Base-by-base conservation (phyloP, 2,797 vertebrate genomes). In the Micrastur ruficollis region DNA sequence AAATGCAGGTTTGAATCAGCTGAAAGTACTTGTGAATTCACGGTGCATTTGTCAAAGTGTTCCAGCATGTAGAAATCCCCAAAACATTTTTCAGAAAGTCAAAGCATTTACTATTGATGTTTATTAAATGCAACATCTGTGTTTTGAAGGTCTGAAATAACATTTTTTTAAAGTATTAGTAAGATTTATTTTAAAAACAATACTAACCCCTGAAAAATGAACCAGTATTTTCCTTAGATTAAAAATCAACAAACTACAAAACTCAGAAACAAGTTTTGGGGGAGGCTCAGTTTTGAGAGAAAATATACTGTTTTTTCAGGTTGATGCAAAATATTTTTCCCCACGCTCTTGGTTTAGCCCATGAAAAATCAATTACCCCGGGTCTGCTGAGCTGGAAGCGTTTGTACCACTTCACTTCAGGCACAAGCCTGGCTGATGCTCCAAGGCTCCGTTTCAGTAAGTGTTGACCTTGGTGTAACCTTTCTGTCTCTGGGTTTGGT, bases 401-500 rank as follows among this genome's bases (percentile, higher is more conserved):
- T n/a, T 9, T 8, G 72, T 17, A 19, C 25, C 26, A 0, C 53
- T 5, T 1, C n/a, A 2, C 3, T 18, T 27, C 17, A 1, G 38
- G 22, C 18, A 3, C 1, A 5, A 32, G 49, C 44, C 53, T 2
- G 0, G 42, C 8, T 14, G 56, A 13, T 32, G 61, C 62, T 32
- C 61, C 40, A 17, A 5, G 3, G 9, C 66, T 4, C 46, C 1
- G 2, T 29, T 38, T 11, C 27, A 1, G 16, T 7, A 3, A 17
- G 73, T 1, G 0, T 5, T 27, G 55, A 7, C 61, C n/a, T 12
- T 1, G 0, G 14, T 1, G 42, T 6, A 12, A 20, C 20, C 46
- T 11, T 25, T 5, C 49, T 7, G 5, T 13, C 80, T 22, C 34
- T 42, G 59, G 66, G 8, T 13, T 50, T 22, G 20, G 3, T 22